Base-by-base conservation (phyloP, 2,113 vertebrate species). In the Nipponia nippon region DNA sequence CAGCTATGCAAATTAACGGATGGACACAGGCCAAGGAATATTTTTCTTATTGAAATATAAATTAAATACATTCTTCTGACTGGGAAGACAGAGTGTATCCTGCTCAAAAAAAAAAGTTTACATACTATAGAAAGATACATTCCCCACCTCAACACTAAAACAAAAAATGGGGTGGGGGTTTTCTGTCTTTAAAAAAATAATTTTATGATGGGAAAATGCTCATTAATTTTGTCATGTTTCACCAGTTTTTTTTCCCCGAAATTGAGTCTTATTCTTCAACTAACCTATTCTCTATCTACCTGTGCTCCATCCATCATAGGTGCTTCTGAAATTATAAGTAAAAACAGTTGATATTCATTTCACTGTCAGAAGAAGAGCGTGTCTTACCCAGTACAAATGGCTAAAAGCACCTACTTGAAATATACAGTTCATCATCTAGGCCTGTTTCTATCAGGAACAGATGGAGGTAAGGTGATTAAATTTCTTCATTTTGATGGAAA, bases 381-480 rank as follows among this genome's bases (percentile, higher is more conserved):
- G 30, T 49, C 77, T 78, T 58, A 56, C 22, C 55, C 55, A 79
- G 73, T 17, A 40, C 6, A 87, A 96, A 88, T 9, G 30, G 67
- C 82, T 77, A 75, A 89, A 93, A 93, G 59, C 81, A 69, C 56
- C 73, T 91, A 73, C 62, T 38, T 13, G 22, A 94, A 65, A 92
- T 11, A 81, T 1, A 88, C 38, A 87, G 82, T 86, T 90, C 44
- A 83, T 89, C 79, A 93, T 86, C 46, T 59, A 82, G 63, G 23
- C 32, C 58, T 93, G n/a, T 42, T 83, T 79, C 83, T 67, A 40
- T 34, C 67, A 89, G 46, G 53, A 94, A 91, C 82, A 95, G 89
- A 95, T 88, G 89, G 95, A 91, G 58, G 71, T 42, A 76, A 92
- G 89, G 89, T 75, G 93, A 91, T 95, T 90, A 94, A 89, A 93